Evolutionary conservation across 2,797 vertebrate species (phyloP).

Genomic region (Chaenodraco wilsoni): DNA sequence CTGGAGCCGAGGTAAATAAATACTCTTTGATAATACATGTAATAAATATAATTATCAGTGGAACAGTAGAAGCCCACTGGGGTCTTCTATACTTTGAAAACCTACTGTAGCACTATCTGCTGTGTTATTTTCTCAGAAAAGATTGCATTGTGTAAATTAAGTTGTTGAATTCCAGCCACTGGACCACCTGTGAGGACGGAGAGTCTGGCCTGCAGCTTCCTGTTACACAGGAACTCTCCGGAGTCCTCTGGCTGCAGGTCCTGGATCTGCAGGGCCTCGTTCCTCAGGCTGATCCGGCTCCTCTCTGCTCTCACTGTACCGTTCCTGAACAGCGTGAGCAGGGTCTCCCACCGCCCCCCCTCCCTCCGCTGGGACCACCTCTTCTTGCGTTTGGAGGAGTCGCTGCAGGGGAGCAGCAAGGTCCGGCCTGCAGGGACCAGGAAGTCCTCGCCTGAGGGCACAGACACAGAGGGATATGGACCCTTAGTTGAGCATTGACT

Average conservation of each 20-base stretch:
- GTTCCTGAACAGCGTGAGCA: constrained; percentile 71
- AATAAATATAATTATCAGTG: too few species aligned
- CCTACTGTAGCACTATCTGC: too few species aligned
- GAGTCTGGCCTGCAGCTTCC: constrained; percentile 39
- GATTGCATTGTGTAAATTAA: neutral
- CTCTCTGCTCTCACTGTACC: constrained; percentile 53
- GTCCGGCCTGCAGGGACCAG: constrained; percentile 57
- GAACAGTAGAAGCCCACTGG: too few species aligned
- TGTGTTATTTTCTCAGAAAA: too few species aligned
- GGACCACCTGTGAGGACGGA: constrained; percentile 48
- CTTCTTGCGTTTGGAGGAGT: constrained; percentile 48
- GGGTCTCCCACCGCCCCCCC: constrained; percentile 9
- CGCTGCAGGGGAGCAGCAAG: constrained; percentile 69
- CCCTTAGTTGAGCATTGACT: too few species aligned
- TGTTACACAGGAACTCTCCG: constrained; percentile 69
- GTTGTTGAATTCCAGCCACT: neutral
- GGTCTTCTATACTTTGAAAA: too few species aligned
- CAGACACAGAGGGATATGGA: neutral
- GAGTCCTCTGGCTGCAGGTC: constrained; percentile 65
- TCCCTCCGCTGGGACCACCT: constrained; percentile 54
- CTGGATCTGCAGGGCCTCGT: constrained; percentile 64
- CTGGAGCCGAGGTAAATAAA: too few species aligned
- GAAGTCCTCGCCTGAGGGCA: constrained; percentile 48
- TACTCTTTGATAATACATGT: too few species aligned
- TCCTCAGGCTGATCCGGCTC: constrained; percentile 50